Percentiles rank a stretch among this genome's conserved stretches.
Conservation (phyloP, 64 coral and sea anemone species). For the Trachythela sp. region DNA sequence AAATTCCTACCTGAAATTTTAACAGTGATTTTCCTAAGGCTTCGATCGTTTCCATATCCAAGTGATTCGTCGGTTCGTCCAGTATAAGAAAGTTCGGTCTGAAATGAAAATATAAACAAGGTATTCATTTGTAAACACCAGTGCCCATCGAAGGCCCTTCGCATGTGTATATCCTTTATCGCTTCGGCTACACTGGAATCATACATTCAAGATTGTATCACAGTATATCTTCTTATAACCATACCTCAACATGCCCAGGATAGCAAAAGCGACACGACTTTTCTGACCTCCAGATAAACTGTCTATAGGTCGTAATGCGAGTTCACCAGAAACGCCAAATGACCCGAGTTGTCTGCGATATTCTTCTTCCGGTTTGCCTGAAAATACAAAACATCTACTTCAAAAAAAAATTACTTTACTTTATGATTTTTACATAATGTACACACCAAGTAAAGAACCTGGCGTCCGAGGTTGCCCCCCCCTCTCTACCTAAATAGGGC, state of each 20-base stretch:
- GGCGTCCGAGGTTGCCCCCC: too few species aligned
- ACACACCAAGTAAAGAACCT: too few species aligned
- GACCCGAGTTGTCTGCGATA: constrained; percentile 62
- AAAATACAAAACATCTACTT: background rate
- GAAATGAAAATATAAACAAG: constrained; percentile 1
- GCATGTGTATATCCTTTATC: too few species aligned
- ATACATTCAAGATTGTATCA: too few species aligned
- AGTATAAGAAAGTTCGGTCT: constrained; percentile 71
- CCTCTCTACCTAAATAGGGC: too few species aligned
- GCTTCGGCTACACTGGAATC: too few species aligned
- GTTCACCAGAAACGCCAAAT: constrained; percentile 67
- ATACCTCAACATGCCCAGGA: constrained; percentile 62
- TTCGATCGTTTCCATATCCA: constrained; percentile 77
- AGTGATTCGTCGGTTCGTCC: constrained; percentile 76
- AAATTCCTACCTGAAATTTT: constrained; percentile 57
- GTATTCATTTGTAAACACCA: background rate
- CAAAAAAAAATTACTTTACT: too few species aligned
- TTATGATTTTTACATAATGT: too few species aligned
- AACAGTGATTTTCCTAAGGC: constrained; percentile 56
- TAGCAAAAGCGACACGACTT: constrained; percentile 62
- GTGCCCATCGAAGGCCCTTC: too few species aligned
- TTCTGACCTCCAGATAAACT: constrained; percentile 75
- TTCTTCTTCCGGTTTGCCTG: constrained; percentile 52
- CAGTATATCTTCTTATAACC: background rate
- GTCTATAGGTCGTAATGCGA: constrained; percentile 52